Conservation (phyloP, 2,113 vertebrate genomes). For the Ophiodon elongatus region DNA sequence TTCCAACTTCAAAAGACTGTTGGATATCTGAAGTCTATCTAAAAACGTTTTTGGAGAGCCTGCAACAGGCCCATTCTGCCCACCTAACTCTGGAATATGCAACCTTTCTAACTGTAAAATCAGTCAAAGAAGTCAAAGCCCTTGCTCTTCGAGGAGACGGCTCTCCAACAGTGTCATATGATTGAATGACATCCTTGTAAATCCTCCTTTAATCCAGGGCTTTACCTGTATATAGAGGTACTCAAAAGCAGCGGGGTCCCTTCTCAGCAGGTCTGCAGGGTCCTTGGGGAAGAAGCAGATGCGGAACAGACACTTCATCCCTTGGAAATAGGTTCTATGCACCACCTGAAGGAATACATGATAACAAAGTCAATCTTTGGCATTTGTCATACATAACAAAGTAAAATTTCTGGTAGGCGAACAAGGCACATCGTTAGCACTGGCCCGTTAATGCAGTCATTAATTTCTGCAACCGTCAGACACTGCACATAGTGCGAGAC, state of each 20-base stretch:
- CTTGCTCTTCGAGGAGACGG: constrained; percentile 4
- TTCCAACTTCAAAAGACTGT: not conserved
- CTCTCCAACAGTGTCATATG: constrained; percentile 21
- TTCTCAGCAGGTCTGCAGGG: constrained; percentile 92
- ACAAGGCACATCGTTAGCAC: not conserved
- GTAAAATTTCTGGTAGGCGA: not conserved
- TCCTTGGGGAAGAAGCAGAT: constrained; percentile 99
- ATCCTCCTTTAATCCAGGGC: constrained; percentile 36
- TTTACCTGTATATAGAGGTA: constrained; percentile 98
- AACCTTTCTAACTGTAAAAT: not conserved
- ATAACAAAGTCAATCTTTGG: constrained; percentile 17
- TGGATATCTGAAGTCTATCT: constrained; percentile 2
- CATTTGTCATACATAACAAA: constrained; percentile 2
- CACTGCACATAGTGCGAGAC: not conserved
- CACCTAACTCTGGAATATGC: not conserved
- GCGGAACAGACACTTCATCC: constrained; percentile 98
- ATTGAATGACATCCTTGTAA: constrained; percentile 42
- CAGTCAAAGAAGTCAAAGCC: not conserved
- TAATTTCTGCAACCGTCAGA: not conserved
- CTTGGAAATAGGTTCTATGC: constrained; percentile 98
- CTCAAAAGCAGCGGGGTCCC: constrained; percentile 96
- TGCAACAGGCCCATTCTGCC: not conserved
- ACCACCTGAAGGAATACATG: constrained; percentile 88
- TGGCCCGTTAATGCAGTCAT: not conserved
- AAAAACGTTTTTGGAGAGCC: not conserved